Base-by-base conservation (phyloP, 2,113 vertebrate genomes). In the Nipponia nippon region DNA sequence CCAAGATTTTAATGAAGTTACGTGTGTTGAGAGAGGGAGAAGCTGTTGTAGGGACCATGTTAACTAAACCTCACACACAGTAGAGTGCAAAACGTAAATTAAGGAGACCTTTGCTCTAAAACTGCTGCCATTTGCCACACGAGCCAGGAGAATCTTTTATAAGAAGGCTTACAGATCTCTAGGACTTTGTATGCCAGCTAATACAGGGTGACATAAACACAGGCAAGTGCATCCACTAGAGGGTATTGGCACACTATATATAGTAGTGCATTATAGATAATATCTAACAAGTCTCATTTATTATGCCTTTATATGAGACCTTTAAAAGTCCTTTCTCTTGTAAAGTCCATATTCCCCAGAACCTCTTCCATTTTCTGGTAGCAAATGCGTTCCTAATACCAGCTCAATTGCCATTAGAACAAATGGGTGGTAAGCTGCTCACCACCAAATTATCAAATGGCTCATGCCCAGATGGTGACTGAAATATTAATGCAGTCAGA, bases 211-310 rank as follows among this genome's bases (percentile, higher is more conserved):
- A 25, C 52, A 78, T 44, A 81, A 80, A 62, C 58, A 81, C 42
- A 84, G 53, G 62, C 83, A 40, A 94, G 46, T 78, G 53, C 71
- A 90, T 97, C 95, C 97, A 96, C 96, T 96, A 97, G 97, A 94
- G 96, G 95, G 95, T 97, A 97, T 96, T 97, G 97, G 87, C 96
- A 96, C 78, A 25, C 97, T 93, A 2, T 86, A 83, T 40, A 95
- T 91, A 82, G 55, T 65, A 88, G 73, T 65, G 49, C 50, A 70
- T 83, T 90, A 90, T 73, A 90, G 66, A 61, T 58, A 79, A 27
- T 73, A 66, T 65, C 70, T 87, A 91, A 83, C 50, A 72, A 81
- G 30, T 75, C 65, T 92, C 34, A 90, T 89, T 78, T 96, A 75
- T 91, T 93, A 83, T 92, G 87, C 79, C 59, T 86, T 77, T 76